Evolutionary conservation across 2,797 vertebrate species (phyloP).

Genomic region (Distichodus sexfasciatus): DNA sequence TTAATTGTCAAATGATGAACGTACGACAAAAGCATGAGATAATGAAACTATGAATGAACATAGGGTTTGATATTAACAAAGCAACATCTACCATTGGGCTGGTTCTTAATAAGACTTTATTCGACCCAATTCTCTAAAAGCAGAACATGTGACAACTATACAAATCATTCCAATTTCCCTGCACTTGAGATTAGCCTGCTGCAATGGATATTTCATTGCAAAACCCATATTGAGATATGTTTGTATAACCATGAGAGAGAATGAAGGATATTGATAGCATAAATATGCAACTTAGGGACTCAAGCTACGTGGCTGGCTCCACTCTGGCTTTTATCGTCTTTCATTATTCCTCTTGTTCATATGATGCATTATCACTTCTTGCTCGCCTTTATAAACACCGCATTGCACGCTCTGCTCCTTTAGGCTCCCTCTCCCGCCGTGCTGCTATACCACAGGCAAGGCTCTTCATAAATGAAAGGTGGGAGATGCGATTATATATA

Average conservation of each 20-base stretch:
- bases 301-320: conserved; percentile 4
- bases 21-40: too few relatives aligned
- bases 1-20: too few relatives aligned
- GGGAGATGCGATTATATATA: conserved; percentile 11
- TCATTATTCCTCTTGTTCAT: conserved; percentile 57
- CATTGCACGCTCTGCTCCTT: conserved; percentile 3
- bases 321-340: conserved; percentile 50
- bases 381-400: conserved; percentile 20
- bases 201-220: not conserved
- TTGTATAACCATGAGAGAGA: conserved; percentile 11
- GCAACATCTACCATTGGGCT: too few relatives aligned
- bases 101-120: too few relatives aligned
- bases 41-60: too few relatives aligned
- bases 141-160: too few relatives aligned
- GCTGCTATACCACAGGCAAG: conserved; percentile 11
- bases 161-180: too few relatives aligned
- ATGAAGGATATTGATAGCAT: conserved; percentile 14
- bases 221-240: not conserved
- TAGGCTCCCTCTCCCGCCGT: not conserved
- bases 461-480: conserved; percentile 8
- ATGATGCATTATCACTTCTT: conserved; percentile 41
- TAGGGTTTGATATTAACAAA: too few relatives aligned
- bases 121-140: too few relatives aligned
- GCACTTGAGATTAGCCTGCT: not conserved
- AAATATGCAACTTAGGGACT: conserved; percentile 36